phyloP scores from a whole-genome alignment of 2,888 invertebrate genomes.

The Catocala sponsa region DNA sequence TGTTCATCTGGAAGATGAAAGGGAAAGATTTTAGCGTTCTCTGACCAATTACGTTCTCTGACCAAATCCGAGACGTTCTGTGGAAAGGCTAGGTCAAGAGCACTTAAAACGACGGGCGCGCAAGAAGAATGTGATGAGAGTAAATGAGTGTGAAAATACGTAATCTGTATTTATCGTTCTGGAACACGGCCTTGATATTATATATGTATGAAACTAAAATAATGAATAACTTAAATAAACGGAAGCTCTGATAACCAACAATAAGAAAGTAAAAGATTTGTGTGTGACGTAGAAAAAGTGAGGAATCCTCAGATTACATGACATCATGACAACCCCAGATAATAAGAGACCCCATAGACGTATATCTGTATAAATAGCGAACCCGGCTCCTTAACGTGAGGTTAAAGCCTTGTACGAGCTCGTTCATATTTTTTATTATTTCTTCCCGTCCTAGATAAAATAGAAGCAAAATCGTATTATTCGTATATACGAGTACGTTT shows the following conservation, averaged over 20 bases:
- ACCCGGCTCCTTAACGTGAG: slow-evolving; percentile 23
- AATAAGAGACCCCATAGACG: slow-evolving; percentile 34
- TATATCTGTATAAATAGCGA: slow-evolving; percentile 36
- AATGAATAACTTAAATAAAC: slow-evolving; percentile 9
- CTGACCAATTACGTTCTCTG: slow-evolving; percentile 2
- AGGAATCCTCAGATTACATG: slow-evolving; percentile 38
- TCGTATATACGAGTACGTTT: slow-evolving; percentile 13
- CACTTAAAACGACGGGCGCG: no score
- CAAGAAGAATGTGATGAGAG: no score
- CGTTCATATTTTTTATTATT: slow-evolving; percentile 33
- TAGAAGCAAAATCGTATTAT: slow-evolving; percentile 20
- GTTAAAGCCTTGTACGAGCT: slow-evolving; percentile 25
- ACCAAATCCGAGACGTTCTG: slow-evolving; percentile 2
- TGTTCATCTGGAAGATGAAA: no score
- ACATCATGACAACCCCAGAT: slow-evolving; percentile 23
- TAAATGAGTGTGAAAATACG: no score
- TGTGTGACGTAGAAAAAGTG: slow-evolving; percentile 17
- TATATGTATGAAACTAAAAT: neutral
- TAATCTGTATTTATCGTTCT: no score
- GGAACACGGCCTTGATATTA: no score
- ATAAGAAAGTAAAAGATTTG: slow-evolving; percentile 23
- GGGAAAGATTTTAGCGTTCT: neutral
- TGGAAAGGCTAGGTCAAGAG: slow-evolving; percentile 1
- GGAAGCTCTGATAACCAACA: slow-evolving; percentile 10
- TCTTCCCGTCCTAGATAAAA: slow-evolving; percentile 11